Base-by-base conservation (phyloP, 2,797 vertebrate genomes). In the Scyliorhinus canicula region DNA sequence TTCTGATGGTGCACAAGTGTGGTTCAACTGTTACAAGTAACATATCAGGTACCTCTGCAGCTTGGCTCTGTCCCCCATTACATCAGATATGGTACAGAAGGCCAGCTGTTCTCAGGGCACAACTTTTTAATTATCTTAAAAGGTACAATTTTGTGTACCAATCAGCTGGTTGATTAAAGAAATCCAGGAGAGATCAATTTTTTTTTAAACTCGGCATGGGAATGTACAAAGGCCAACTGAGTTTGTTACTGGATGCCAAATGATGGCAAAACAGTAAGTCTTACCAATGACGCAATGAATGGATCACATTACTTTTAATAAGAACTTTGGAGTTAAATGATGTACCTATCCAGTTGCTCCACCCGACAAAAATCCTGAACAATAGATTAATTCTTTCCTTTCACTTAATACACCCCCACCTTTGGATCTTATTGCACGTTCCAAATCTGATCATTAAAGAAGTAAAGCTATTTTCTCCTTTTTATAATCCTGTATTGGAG, bases 391-490 rank as follows among this genome's bases (percentile, higher is more conserved):
- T 93, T 93, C 31, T 91, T 91, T 52, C 14, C 19, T 65, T 94
- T 74, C 50, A 74, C 24, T 94, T 71, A 14, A 55, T 8, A 16
- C 44, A 19, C 67, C 50, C 57, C 35, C 47, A 19, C 16, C 47
- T 71, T 94, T 74, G 31, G 93, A 74, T 94, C 67, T 52, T n/a
- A 47, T 74, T 74, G 74, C 93, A 94, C 44, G n/a, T 71, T 94
- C 60, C 31, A 94, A 94, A 47, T 74, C 47, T 31, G 31, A 55
- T 26, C 47, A 71, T 67, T 69, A 60, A 69, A 93, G 50, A 69
- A 63, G 16, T 93, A 69, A 93, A 74, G 47, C 63, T 65, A 69
- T 44, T 69, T 69, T 52, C 12, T 12, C 44, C n/a, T 52, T 74
- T 74, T 50, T 55, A 71, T 94, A 69, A 94, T 52, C 50, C 67